Conservation (phyloP, 2,888 invertebrate species). For the Azorinus chamasolen region DNA sequence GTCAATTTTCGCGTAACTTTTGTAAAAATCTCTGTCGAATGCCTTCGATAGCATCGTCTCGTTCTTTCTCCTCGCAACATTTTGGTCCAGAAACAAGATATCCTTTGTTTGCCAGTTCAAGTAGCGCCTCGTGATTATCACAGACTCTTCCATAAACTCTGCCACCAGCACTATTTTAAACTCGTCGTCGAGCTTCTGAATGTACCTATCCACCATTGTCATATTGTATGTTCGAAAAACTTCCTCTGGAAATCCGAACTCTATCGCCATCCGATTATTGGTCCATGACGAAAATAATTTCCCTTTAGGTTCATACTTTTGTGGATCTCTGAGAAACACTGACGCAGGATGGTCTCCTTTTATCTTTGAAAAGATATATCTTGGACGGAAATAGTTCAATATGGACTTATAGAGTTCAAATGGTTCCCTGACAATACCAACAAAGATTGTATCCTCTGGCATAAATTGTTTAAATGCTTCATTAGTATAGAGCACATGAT, state of each 20-base stretch:
- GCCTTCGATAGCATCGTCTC: constrained; percentile 35
- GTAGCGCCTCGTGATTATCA: constrained; percentile 65
- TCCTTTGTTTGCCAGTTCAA: constrained; percentile 69
- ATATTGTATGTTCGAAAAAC: constrained; percentile 39
- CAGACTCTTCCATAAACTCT: constrained; percentile 72
- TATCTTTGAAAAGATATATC: constrained; percentile 45
- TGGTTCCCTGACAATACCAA: constrained; percentile 69
- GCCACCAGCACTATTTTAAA: constrained; percentile 70
- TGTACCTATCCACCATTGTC: constrained; percentile 46
- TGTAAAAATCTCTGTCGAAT: constrained; percentile 50
- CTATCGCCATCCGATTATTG: constrained; percentile 65
- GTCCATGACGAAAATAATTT: constrained; percentile 44
- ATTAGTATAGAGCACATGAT: constrained; percentile 63
- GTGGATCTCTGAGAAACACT: constrained; percentile 51
- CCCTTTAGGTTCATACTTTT: constrained; percentile 49
- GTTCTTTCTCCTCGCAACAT: constrained; percentile 51
- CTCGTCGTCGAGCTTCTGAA: constrained; percentile 62
- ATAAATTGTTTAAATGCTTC: constrained; percentile 59
- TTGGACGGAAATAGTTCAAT: constrained; percentile 57
- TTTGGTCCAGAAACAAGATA: constrained; percentile 61
- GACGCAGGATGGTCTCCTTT: constrained; percentile 29
- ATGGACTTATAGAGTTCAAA: constrained; percentile 64
- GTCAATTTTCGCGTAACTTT: constrained; percentile 41
- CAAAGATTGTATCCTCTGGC: constrained; percentile 61
- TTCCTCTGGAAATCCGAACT: constrained; percentile 62